Evolutionary conservation across 1,140 invertebrate genomes (phyloP), one percentile per base, ranked within the genome.

Genomic region (Plectrocnemia conspersa): DNA sequence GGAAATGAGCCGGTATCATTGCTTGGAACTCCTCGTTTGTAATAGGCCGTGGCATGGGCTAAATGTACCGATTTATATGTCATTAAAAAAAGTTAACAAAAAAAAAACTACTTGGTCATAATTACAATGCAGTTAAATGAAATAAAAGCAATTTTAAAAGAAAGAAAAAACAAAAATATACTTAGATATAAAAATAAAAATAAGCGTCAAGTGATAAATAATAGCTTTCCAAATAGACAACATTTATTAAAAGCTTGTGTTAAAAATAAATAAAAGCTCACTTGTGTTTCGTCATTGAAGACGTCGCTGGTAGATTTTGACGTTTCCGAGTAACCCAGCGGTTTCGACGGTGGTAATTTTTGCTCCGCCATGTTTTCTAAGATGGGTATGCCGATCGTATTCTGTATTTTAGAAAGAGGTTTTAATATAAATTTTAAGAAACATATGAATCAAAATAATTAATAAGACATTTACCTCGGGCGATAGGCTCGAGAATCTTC

Each of bases 11-110:
- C 64, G 90, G 89, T 65, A 93, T 92, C 88, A 93, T 89, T 71
- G 89, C 88, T 82, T 91, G 86, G 81, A 92, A 91, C 75, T 91
- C 88, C 77, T 91, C 88, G 78, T 86, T 91, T 73, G 88, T 91
- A 75, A 91, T 84, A 66, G 88, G 86, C 73, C 86, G 83, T 70
- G 85, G 78, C 71, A 85, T 82, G 74, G 81, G 78, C 74, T 61
- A 53, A 64, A 66, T 66, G 22, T 36, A 50, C 47, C 47, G 35
- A 38, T 38, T 38, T 38, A 13, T 9, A n/a, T n/a, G n/a, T n/a
- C n/a, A n/a, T n/a, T n/a, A n/a, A n/a, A n/a, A n/a, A n/a, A 35
- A 13, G 11, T 13, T 15, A 35, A 35, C n/a, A 29, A 29, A 29
- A 29, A 29, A 29, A 29, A 6, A 29, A 7, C n/a, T 29, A 29